Percentiles rank a stretch among this genome's conserved stretches.
phyloP scores from a whole-genome alignment of 2,113 vertebrate species.

The Takifugu bimaculatus region DNA sequence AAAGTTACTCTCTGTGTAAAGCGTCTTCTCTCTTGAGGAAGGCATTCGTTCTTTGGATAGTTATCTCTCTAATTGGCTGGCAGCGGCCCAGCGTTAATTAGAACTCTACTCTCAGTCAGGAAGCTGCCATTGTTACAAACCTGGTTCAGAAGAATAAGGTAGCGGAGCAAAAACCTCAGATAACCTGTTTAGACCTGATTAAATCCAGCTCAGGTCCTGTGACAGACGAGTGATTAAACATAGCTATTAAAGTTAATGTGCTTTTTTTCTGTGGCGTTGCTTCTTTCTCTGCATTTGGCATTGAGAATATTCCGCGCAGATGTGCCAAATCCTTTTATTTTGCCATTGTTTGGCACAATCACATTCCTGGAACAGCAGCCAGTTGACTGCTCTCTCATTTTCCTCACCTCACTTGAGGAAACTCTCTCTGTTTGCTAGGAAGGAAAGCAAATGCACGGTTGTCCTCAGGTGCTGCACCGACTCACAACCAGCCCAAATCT shows the following conservation, averaged over 20 bases:
- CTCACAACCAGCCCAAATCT: too few species aligned
- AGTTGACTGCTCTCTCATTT: constrained; percentile 34
- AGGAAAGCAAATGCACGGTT: constrained; percentile 48
- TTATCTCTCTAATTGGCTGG: constrained; percentile 43
- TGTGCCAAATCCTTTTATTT: constrained; percentile 29
- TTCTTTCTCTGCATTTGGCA: constrained; percentile 1
- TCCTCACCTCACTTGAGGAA: constrained; percentile 42
- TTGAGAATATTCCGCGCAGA: constrained; percentile 24
- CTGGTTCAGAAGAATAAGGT: neutral
- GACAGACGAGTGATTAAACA: neutral
- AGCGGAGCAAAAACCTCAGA: neutral
- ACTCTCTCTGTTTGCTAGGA: constrained; percentile 34
- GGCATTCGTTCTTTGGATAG: constrained; percentile 26
- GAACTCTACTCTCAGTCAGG: neutral
- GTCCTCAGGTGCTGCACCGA: constrained; percentile 4
- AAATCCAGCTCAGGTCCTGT: too few species aligned
- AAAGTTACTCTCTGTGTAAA: constrained; percentile 13
- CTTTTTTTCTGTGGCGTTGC: neutral
- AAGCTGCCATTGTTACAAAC: neutral
- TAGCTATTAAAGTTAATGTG: neutral
- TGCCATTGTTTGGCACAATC: constrained; percentile 44
- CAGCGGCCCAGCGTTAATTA: constrained; percentile 24
- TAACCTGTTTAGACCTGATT: too few species aligned
- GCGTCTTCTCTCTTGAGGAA: constrained; percentile 11
- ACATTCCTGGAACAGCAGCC: constrained; percentile 20